Evolutionary conservation across 2,888 invertebrate species (phyloP), one percentile per base, ranked within the genome.

Genomic region (Diloba caeruleocephala): DNA sequence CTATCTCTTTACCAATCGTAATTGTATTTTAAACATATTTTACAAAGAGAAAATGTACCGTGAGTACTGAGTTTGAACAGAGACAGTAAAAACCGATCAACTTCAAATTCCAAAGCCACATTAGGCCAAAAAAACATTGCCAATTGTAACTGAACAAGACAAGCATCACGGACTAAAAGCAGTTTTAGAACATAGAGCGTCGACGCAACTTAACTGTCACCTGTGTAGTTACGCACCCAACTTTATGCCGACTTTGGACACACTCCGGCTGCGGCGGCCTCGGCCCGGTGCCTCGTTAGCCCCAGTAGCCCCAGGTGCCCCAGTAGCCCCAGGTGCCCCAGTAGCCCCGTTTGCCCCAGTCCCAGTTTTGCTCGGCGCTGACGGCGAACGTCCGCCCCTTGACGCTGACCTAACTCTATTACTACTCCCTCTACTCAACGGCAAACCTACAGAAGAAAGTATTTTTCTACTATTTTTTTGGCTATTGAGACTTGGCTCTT

Each of bases 351-450:
- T 64, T 13, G 70, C 51, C 72, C 68, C 76, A 23, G 41, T 52
- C 78, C 76, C 85, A 54, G 82, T 78, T 86, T 89, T 92, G 81
- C 82, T 85, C 64, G 92, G 89, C 68, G 87, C 93, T 54, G 91
- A 91, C 51, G 92, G 92, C 49, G 92, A 92, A 59, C 91, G 83
- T 54, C 90, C 92, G 59, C 91, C 92, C 72, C 92, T 86, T 63
- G 94, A 89, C 59, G 94, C 84, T 62, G 94, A 93, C 85, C 94
- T 94, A 87, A 94, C 91, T 81, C 94, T 94, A 91, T 91, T 92
- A 91, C 94, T 93, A 87, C 92, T 89, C 70, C 94, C 94, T 88
- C 94, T 95, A 92, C 94, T 95, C 90, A 95, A 95, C 92, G 95
- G 94, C 89, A 95, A 95, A 88, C 95, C 94, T 92, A 95, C 89